A percentile compares a stretch with the other conserved stretches of the same genome.
Conservation (phyloP, 1,140 invertebrate species). For the Whitmania pigra region DNA sequence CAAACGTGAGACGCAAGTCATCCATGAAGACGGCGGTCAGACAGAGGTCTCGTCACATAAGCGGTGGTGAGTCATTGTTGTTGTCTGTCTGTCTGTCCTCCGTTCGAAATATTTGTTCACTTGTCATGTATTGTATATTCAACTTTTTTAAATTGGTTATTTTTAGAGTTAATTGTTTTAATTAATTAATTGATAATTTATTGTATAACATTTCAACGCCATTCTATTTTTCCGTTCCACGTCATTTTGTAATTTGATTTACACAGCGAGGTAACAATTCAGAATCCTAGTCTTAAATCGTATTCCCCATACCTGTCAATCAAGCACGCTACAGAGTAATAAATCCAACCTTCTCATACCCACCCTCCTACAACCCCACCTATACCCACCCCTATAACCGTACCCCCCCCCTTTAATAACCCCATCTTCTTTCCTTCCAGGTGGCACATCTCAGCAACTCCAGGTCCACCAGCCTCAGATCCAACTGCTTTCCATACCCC, state of each 20-base stretch:
- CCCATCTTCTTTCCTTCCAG: not conserved
- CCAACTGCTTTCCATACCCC: constrained; percentile 39
- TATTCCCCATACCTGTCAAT: no score
- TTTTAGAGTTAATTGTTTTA: not conserved
- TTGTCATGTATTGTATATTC: not conserved
- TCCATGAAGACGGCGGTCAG: not conserved
- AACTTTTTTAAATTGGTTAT: not conserved
- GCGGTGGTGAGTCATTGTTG: not conserved
- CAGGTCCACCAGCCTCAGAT: constrained; percentile 32
- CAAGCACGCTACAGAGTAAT: no score
- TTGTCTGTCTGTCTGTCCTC: not conserved
- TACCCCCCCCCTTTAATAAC: no score
- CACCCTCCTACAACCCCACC: no score
- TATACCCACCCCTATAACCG: no score
- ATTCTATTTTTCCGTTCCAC: no score
- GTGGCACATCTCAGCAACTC: constrained; percentile 27
- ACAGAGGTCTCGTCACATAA: not conserved
- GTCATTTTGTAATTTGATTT: no score
- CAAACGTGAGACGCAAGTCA: not conserved
- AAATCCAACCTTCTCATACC: no score
- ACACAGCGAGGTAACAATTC: no score
- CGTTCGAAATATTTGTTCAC: not conserved
- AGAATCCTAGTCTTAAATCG: no score
- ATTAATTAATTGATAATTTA: not conserved
- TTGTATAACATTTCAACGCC: no score